Conservation (phyloP, 1,140 invertebrate species). For the Sogatella furcifera region DNA sequence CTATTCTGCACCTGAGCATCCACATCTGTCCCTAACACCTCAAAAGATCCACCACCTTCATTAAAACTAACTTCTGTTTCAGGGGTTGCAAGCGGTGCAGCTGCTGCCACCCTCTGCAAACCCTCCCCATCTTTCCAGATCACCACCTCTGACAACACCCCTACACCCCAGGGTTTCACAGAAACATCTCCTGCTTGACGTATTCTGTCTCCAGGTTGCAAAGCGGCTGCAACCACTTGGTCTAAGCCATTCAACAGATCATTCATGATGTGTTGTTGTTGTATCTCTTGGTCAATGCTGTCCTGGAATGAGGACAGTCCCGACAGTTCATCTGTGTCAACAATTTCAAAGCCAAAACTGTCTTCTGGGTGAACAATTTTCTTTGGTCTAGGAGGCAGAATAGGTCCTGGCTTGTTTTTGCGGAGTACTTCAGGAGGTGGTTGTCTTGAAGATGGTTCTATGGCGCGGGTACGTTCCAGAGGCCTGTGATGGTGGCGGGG, state of each 20-base stretch:
- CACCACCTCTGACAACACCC: neutral
- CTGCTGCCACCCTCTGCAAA: conserved; percentile 26
- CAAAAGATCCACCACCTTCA: conserved; percentile 24
- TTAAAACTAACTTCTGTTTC: conserved; percentile 41
- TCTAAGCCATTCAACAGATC: neutral
- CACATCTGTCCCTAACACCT: neutral
- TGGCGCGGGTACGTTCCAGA: conserved; percentile 33
- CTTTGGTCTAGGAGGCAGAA: conserved; percentile 25
- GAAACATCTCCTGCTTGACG: no score
- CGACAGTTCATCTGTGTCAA: conserved; percentile 55
- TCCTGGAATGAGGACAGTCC: conserved; percentile 17
- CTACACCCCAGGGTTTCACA: conserved; percentile 4
- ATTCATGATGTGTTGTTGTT: neutral
- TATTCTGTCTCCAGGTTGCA: neutral
- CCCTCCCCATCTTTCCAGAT: conserved; percentile 17
- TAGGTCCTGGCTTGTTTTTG: conserved; percentile 25
- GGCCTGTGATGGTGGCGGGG: conserved; percentile 28
- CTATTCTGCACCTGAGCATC: no score
- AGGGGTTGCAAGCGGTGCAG: conserved; percentile 47
- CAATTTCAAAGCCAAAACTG: conserved; percentile 63
- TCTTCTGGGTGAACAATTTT: conserved; percentile 44
- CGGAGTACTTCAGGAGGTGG: conserved; percentile 22
- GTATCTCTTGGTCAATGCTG: conserved; percentile 10
- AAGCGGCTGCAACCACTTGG: neutral
- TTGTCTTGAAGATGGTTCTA: conserved; percentile 18